phyloP scores from a whole-genome alignment of 2,113 vertebrate species.

The Gallinago jamesoni region DNA sequence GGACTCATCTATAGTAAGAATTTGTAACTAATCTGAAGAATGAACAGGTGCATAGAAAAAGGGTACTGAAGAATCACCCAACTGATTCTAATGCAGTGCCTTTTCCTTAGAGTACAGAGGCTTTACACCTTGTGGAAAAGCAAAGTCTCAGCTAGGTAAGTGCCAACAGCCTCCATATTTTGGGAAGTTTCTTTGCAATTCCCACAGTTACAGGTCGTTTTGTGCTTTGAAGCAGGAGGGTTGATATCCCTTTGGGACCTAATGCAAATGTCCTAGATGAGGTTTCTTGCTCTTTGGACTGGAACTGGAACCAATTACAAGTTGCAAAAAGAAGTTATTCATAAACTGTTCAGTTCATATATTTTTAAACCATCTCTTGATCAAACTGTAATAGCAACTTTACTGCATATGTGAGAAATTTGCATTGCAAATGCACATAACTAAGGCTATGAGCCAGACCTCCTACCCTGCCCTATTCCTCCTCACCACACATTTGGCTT shows the following conservation, averaged over 20 bases:
- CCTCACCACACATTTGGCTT: conserved; percentile 15
- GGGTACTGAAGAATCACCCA: neutral
- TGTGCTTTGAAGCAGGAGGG: neutral
- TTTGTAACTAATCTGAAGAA: neutral
- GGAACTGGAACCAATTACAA: neutral
- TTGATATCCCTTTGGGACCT: neutral
- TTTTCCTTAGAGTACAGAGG: neutral
- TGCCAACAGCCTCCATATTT: neutral
- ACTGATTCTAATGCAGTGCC: neutral
- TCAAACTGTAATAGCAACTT: conserved; percentile 15
- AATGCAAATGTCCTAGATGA: neutral
- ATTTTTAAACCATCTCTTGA: conserved; percentile 16
- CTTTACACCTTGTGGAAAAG: neutral
- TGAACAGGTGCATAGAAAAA: neutral
- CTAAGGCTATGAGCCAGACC: conserved; percentile 37
- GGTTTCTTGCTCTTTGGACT: neutral
- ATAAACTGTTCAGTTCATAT: neutral
- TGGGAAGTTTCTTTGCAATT: neutral
- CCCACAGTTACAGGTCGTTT: neutral
- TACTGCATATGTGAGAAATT: conserved; percentile 9
- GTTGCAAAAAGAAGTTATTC: neutral
- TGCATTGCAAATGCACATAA: conserved; percentile 42
- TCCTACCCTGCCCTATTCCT: conserved; percentile 43
- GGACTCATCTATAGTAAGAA: neutral
- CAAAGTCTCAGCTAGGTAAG: neutral